phyloP scores from a whole-genome alignment of 2,113 vertebrate genomes.

The Corythoichthys haematopterus region DNA sequence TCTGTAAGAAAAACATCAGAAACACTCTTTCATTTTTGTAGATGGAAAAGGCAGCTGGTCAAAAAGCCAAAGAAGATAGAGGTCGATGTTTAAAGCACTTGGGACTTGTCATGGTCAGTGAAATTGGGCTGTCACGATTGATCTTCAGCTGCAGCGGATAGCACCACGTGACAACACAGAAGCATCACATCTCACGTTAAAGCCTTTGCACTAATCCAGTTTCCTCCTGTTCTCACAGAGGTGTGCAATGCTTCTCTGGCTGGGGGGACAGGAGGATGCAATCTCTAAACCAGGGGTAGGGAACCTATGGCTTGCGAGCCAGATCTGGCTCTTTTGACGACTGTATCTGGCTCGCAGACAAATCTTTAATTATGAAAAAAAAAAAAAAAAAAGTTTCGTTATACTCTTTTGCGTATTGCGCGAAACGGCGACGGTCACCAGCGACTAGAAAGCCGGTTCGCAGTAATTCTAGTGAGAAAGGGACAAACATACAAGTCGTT shows the following conservation, averaged over 20 bases:
- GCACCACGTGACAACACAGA: neutral
- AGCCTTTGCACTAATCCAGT: neutral
- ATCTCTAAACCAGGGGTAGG: too few relatives aligned
- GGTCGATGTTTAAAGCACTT: neutral
- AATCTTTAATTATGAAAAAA: too few relatives aligned
- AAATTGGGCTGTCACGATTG: constrained; percentile 1
- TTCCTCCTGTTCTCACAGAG: constrained; percentile 1
- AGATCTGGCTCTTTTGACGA: too few relatives aligned
- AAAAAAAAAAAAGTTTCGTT: too few relatives aligned
- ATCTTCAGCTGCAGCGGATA: neutral
- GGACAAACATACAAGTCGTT: too few relatives aligned
- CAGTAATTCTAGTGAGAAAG: too few relatives aligned
- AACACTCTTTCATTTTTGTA: constrained; percentile 3
- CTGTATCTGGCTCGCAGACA: too few relatives aligned
- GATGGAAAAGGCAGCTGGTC: neutral
- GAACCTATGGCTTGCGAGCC: too few relatives aligned
- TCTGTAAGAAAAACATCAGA: neutral
- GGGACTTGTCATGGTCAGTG: neutral
- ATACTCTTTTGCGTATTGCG: too few relatives aligned
- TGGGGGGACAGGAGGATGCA: constrained; percentile 1
- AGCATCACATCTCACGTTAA: neutral
- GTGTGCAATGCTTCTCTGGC: constrained; percentile 30
- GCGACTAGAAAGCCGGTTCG: too few relatives aligned
- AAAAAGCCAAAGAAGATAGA: neutral
- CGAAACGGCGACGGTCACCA: too few relatives aligned